Base-by-base conservation (phyloP, 1,140 invertebrate genomes). In the Macrobrachium rosenbergii region DNA sequence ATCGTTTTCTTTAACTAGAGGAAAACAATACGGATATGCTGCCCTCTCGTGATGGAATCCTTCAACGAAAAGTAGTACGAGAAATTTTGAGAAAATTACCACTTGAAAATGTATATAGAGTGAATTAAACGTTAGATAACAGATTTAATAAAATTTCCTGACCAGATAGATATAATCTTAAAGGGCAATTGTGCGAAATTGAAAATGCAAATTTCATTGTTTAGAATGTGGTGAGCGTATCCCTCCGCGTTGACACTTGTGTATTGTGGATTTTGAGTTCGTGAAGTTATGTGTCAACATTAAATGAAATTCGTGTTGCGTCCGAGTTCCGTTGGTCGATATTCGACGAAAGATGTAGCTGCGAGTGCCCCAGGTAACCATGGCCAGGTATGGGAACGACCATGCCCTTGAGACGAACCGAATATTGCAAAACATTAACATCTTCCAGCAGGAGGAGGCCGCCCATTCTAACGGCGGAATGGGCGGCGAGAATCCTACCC, bases 181-280 rank as follows among this genome's bases (percentile, higher is more conserved):
- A 28, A 0, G 21, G 14, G 23, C 0, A 2, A 73, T 52, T 45
- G 21, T 2, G 12, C 2, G 17, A 23, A 10, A 19, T 16, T 12
- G n/a, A 60, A 76, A 87, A 63, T 75, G 62, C 75, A 82, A 88
- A 60, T 69, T 88, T 83, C 86, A 88, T 88, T 88, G 86, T 88
- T 88, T 88, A 75, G 81, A 83, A 73, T 83, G 64, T 19, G 69
- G 45, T 37, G 60, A 43, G 19, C 72, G 86, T 88, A 88, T 88
- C 82, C 19, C 43, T 88, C 80, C 86, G 86, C 86, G 72, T 82
- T 88, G 86, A 88, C 86, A 88, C 86, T 88, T 88, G 86, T 87
- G 16, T 43, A 62, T 12, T 10, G 60, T 73, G n/a, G 52, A 60
- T 8, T 14, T 37, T 63, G 72, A 76, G 21, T 64, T 19, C 69